Base-by-base conservation (phyloP, 2,113 vertebrate species). In the Todiramphus chloris region DNA sequence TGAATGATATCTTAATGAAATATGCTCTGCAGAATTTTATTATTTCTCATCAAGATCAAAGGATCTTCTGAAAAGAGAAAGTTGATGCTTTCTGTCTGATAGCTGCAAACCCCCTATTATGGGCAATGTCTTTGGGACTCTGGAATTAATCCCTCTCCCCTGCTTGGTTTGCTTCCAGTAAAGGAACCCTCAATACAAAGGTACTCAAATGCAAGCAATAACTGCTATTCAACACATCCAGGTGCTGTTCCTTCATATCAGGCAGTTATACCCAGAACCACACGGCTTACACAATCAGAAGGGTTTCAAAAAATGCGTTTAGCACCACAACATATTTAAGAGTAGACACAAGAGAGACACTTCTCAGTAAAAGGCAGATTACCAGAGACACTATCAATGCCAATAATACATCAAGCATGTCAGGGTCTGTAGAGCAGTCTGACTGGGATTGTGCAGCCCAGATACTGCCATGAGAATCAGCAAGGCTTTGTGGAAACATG, bases 221-320 rank as follows among this genome's bases (percentile, higher is more conserved):
- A 48, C 10, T 14, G 37, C 70, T 66, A 2, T 4, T 50, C 28
- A 74, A 24, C 2, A 3, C 66, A 84, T 5, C 9, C 50, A 24
- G 14, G 55, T 0, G 0, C 37, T 9, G 48, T 1, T 62, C 50
- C 50, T n/a, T 43, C 67, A 28, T 44, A 35, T 51, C 35, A 39
- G 17, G 24, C 13, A 46, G 46, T 30, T 53, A 17, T 2, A 11
- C 7, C 28, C 75, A 79, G 51, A 67, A 68, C 5, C 9, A 6
- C 37, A 9, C 0, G 13, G 63, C 58, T 83, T 39, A 76, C 1
- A 1, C 50, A 43, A 19, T 9, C 21, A 3, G 5, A 75, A 53
- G 25, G 15, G 27, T 44, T 85, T 82, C 4, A 2, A 62, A 80
- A 30, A 43, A 73, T 13, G 10, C 67, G 28, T 43, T 84, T 11